Evolutionary conservation across 2,113 vertebrate genomes (phyloP), one percentile per base, ranked within the genome.

Genomic region (Hiodon alosoides): DNA sequence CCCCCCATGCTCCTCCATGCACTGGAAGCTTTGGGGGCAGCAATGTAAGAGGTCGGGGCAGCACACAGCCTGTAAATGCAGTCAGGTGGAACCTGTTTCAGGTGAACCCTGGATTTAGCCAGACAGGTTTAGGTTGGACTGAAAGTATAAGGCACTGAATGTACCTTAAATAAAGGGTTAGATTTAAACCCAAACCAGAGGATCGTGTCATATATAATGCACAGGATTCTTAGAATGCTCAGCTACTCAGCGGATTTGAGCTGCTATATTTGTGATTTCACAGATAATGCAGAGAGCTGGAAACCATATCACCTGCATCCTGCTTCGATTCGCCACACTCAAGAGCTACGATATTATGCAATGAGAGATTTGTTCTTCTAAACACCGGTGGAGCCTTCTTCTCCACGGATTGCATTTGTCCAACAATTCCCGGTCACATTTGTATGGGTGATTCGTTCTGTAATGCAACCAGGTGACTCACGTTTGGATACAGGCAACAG

Each of bases 401-500:
- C 51, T 73, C 8, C 61, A 73, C 50, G 53, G 3, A 11, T 8
- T 5, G 11, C 50, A 31, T 59, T 52, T 51, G 4, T 16, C 52
- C 51, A n/a, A 3, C 5, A 11, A 9, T 8, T 5, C 13, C 9
- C 55, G 31, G 3, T 3, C 16, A 69, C 5, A 13, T 53, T n/a
- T 59, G 4, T 3, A n/a, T 16, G 16, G 14, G n/a, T n/a, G n/a
- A 53, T n/a, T 54, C 14, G 11, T 68, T 11, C 14, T 14, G 0
- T 14, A 13, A 68, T 66, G 5, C 67, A 52, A n/a, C 69, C n/a
- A 47, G 52, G 54, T 11, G 10, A 77, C 85, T 85, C 74, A 91
- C 91, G 0, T 85, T 73, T 79, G 87, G 87, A 75, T 85, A 83
- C 0, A 10, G 77, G 77, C 91, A 92, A 83, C 90, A 92, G 46